Percentiles rank a stretch among this genome's conserved stretches.
phyloP scores from a whole-genome alignment of 1,140 invertebrate species.

The Chymomyza costata region DNA sequence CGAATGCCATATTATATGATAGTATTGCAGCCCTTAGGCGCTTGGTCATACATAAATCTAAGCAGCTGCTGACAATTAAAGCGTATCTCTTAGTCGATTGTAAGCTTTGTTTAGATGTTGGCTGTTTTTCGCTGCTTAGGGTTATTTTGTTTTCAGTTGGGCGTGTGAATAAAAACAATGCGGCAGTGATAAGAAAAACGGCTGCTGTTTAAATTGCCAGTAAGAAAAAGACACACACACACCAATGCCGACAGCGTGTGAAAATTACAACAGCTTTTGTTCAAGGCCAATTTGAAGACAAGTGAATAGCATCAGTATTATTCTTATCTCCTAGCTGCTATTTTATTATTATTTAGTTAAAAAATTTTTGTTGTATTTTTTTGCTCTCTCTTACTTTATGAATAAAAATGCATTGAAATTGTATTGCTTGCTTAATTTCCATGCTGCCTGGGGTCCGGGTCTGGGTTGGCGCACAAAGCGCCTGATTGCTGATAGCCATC shows the following conservation, averaged over 20 bases:
- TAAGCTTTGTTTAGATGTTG: not conserved
- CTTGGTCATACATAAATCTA: no score
- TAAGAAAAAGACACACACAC: not conserved
- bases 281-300: no score
- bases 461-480: constrained; percentile 61
- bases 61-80: no score
- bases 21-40: no score
- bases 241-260: constrained; percentile 55
- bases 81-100: no score
- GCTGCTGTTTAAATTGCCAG: constrained; percentile 28
- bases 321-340: no score
- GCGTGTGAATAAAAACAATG: constrained; percentile 69
- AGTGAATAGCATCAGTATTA: no score
- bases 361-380: no score
- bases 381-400: no score
- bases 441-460: no score
- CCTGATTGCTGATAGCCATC: constrained; percentile 72
- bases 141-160: constrained; percentile 32
- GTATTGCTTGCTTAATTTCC: constrained; percentile 4
- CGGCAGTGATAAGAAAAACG: constrained; percentile 57
- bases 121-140: not conserved
- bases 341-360: no score
- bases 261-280: constrained; percentile 20
- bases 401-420: constrained; percentile 43
- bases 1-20: no score